A percentile compares a stretch with the other conserved stretches of the same genome.
Evolutionary conservation across 2,113 vertebrate species (phyloP).

Genomic region (Camelus dromedarius): DNA sequence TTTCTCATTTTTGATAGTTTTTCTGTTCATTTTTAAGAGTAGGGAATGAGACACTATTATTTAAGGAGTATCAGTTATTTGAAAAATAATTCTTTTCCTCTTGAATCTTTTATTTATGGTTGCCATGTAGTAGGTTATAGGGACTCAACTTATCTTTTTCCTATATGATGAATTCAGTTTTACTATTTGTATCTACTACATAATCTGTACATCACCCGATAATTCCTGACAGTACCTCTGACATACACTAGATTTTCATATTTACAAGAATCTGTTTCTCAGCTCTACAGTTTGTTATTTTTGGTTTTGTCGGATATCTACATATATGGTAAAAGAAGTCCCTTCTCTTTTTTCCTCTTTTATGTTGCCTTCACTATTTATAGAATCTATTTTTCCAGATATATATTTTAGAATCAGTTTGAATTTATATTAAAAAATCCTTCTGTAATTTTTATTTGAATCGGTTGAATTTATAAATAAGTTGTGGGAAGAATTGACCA

Average conservation of each 20-base stretch:
- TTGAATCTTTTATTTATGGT: slow-evolving; percentile 43
- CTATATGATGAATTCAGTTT: slow-evolving; percentile 24
- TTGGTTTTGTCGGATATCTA: neutral
- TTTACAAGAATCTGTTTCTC: neutral
- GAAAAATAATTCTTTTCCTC: slow-evolving; percentile 29
- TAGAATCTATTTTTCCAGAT: neutral
- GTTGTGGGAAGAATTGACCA: neutral
- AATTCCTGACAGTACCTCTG: neutral
- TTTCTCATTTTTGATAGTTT: slow-evolving; percentile 51
- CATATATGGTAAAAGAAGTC: neutral
- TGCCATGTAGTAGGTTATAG: slow-evolving; percentile 12
- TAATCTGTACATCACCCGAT: neutral
- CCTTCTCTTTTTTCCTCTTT: neutral
- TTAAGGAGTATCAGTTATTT: slow-evolving; percentile 14
- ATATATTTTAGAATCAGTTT: slow-evolving; percentile 28
- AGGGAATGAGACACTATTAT: neutral
- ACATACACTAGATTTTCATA: neutral
- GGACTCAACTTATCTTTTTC: neutral
- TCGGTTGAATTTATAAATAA: neutral
- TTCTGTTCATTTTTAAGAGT: slow-evolving; percentile 31
- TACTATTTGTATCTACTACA: neutral
- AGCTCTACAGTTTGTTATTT: neutral
- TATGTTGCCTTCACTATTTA: neutral
- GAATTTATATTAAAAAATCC: neutral
- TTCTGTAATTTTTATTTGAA: slow-evolving; percentile 42